These are phyloP conservation scores for Actinia equina DNA, from an alignment of 64 coral and sea anemone genomes.

Conservation along the genomic window DNA sequence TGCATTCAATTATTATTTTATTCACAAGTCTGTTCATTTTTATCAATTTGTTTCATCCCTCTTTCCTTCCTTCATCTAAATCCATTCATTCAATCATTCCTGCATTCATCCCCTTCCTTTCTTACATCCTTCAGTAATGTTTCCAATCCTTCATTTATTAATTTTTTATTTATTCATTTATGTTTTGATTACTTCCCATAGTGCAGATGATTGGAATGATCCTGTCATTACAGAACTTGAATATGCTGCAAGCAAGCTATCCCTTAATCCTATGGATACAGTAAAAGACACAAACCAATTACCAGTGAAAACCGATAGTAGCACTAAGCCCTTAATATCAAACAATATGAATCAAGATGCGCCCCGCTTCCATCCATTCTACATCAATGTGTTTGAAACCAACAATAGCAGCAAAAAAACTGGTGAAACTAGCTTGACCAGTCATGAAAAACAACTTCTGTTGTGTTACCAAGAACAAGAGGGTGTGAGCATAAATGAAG, in stretches of 20 bases:
- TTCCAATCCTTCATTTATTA: too few relatives aligned
- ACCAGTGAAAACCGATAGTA: not conserved
- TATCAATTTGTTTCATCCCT: too few relatives aligned
- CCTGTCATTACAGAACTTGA: not conserved
- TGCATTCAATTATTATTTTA: not conserved
- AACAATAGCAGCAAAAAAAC: not conserved
- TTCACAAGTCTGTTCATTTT: not conserved
- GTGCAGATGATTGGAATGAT: constrained; percentile 5
- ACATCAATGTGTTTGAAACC: constrained; percentile 70
- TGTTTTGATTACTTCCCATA: not conserved
- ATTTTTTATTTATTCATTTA: not conserved
- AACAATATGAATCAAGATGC: not conserved
- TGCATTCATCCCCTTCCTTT: not conserved
- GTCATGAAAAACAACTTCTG: constrained; percentile 63
- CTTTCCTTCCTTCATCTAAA: not conserved
- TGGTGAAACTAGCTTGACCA: constrained; percentile 18
- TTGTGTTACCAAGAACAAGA: constrained; percentile 53
- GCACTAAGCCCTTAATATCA: not conserved
- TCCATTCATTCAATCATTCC: not conserved
- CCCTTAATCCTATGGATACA: not conserved
- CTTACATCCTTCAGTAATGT: too few relatives aligned
- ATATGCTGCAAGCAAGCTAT: constrained; percentile 11
- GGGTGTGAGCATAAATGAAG: constrained; percentile 35
- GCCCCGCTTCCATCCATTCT: constrained; percentile 41
- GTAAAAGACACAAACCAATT: not conserved